Percentiles rank a stretch among this genome's conserved stretches.
Conservation (phyloP, 2,797 vertebrate species). For the Gouania willdenowi region DNA sequence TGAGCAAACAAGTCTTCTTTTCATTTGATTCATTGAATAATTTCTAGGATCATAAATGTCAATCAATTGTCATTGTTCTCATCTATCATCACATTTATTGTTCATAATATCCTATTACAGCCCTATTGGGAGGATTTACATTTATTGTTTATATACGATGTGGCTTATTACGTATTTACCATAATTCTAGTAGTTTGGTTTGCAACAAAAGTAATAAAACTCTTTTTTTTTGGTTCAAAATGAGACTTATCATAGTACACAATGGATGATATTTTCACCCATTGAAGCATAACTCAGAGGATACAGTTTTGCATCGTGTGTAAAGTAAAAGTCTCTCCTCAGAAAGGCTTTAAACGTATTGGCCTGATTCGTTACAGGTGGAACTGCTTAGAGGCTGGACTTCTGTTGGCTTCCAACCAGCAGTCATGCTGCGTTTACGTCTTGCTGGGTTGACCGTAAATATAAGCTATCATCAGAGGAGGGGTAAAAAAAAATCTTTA, state of each 20-base stretch:
- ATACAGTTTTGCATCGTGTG: conserved; percentile 7
- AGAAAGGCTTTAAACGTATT: conserved; percentile 29
- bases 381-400: conserved; percentile 35
- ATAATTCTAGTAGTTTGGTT: too few species aligned
- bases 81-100: neutral
- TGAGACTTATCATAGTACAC: conserved; percentile 4
- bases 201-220: too few species aligned
- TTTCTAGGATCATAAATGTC: too few species aligned
- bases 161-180: too few species aligned
- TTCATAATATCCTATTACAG: too few species aligned
- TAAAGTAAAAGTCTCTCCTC: conserved; percentile 14
- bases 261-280: neutral
- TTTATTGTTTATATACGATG: too few species aligned
- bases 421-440: conserved; percentile 30
- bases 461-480: conserved; percentile 9
- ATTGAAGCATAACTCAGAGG: conserved; percentile 21
- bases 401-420: conserved; percentile 37
- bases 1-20: too few species aligned
- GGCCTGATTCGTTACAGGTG: conserved; percentile 48
- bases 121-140: too few species aligned
- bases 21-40: too few species aligned
- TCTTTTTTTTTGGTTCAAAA: conserved; percentile 8
- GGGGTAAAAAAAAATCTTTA: neutral
- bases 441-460: conserved; percentile 34
- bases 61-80: neutral